These are phyloP conservation scores for Nyctereutes procyonoides DNA, from an alignment of 2,113 vertebrate species.

Conservation along the genomic window DNA sequence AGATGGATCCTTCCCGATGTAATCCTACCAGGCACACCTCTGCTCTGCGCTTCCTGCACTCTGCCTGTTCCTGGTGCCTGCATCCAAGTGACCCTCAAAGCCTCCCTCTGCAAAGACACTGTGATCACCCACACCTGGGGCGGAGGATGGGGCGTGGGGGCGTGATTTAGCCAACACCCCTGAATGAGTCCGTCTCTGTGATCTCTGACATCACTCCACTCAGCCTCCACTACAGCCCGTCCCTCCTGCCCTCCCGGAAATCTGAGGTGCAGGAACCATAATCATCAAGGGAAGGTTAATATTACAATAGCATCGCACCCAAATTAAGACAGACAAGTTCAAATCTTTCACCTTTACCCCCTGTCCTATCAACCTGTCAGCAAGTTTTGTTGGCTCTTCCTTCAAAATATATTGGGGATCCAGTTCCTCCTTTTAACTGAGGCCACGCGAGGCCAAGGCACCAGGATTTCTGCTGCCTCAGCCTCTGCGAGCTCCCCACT, in stretches of 20 bases:
- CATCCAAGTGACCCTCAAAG: not conserved
- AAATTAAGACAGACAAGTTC: constrained; percentile 36
- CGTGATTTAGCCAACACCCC: not conserved
- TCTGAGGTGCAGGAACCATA: not conserved
- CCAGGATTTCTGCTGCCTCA: not conserved
- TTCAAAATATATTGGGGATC: not conserved
- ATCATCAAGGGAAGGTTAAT: not conserved
- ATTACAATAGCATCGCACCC: not conserved
- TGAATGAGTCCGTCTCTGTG: not conserved
- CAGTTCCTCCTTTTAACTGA: not conserved
- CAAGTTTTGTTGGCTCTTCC: not conserved
- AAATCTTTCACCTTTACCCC: not conserved
- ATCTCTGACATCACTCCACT: not conserved
- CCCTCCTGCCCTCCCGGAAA: not conserved
- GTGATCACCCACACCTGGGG: accelerated
- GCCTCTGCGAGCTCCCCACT: not conserved
- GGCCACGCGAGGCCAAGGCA: not conserved
- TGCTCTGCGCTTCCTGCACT: accelerated
- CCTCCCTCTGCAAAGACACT: not conserved
- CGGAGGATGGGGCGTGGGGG: accelerated
- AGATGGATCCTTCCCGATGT: accelerated
- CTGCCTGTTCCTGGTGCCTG: accelerated
- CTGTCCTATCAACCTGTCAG: not conserved
- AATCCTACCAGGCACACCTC: accelerated
- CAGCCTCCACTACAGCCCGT: not conserved